Base-by-base conservation (phyloP, 2,797 vertebrate species). In the Micropoecilia bifurca region DNA sequence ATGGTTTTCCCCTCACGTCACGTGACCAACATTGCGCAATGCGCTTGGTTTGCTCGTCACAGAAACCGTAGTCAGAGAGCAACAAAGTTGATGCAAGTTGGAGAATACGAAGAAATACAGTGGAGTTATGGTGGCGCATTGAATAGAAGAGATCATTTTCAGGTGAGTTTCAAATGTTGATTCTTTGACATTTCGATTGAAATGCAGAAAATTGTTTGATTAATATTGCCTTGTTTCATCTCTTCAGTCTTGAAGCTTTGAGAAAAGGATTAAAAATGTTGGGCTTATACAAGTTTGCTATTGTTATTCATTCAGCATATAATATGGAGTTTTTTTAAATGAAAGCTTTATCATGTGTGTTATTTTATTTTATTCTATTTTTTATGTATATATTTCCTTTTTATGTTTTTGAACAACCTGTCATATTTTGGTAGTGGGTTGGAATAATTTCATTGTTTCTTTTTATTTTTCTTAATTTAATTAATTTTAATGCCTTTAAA, bases 1-100 rank as follows among this genome's bases (percentile, higher is more conserved):
- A 5, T 12, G 80, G 48, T 39, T 79, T 93, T 89, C 87, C 90
- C 73, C 77, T 86, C 78, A 81, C 75, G 74, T 84, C 78, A 85
- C 75, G 77, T 84, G 72, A 87, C 22, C 3, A 0, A 0, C 82
- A 46, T 91, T 90, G 43, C 84, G 41, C 87, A 92, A 88, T 59
- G 66, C 45, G 30, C 41, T 9, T 1, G 45, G 20, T 33, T 14
- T 9, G 36, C 59, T 43, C 30, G 36, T 13, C 72, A 47, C 25
- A 47, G 25, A n/a, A 1, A 0, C 25, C 41, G 25, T 63, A 25
- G 25, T 68, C 53, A 78, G 7, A 78, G 30, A 43, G 20, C 9
- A 43, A 30, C 6, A 25, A 18, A 63, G 77, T 14, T 80, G 59
- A 36, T 57, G 0, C 3, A 0, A 12, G 28, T 7, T 53, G 43